phyloP scores from a whole-genome alignment of 2,888 invertebrate genomes.

The Perithous albicinctus region DNA sequence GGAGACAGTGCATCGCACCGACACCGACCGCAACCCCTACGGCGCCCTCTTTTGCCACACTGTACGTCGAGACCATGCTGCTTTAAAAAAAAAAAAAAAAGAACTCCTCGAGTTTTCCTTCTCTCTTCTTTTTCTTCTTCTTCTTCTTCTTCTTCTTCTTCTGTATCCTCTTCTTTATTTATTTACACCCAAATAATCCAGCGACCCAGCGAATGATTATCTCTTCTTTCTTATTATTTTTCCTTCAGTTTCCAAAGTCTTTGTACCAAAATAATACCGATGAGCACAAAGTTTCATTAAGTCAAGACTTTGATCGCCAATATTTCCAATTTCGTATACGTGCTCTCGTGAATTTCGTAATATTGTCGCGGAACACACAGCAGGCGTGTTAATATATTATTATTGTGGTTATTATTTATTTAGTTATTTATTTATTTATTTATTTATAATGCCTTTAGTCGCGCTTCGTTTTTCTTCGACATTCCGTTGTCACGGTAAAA shows the following conservation, averaged over 20 bases:
- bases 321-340: conserved; percentile 21
- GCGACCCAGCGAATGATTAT: too few relatives aligned
- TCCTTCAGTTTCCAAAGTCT: background rate
- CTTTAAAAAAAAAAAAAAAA: too few relatives aligned
- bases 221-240: too few relatives aligned
- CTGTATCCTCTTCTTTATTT: conserved; percentile 4
- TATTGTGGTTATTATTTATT: too few relatives aligned
- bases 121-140: conserved; percentile 14
- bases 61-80: conserved; percentile 82
- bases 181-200: too few relatives aligned
- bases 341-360: conserved; percentile 17
- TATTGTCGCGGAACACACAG: conserved; percentile 9
- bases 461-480: background rate
- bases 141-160: conserved; percentile 1
- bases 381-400: background rate
- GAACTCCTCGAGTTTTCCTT: too few relatives aligned
- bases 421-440: background rate
- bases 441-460: background rate
- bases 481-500: conserved; percentile 1
- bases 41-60: conserved; percentile 81
- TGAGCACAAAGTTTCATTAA: background rate
- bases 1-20: conserved; percentile 78
- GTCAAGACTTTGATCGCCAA: background rate
- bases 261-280: conserved; percentile 8
- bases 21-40: conserved; percentile 81